Percentiles rank a stretch among this genome's conserved stretches.
phyloP scores from a whole-genome alignment of 2,888 invertebrate genomes.

The Dicyrtomina minuta region DNA sequence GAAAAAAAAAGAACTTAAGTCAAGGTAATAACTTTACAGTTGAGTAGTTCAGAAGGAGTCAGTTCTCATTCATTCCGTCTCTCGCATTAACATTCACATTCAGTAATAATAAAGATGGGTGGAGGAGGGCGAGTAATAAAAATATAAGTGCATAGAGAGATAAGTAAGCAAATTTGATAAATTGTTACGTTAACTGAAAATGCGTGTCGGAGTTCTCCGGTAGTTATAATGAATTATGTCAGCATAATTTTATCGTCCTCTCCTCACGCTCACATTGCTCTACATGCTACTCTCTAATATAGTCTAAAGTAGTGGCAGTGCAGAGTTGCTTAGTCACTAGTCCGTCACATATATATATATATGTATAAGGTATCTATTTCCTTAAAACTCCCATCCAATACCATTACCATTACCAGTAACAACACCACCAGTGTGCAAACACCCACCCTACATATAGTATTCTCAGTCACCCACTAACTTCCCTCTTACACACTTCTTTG shows the following conservation, averaged over 20 bases:
- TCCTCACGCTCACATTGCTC: background rate
- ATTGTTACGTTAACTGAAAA: conserved; percentile 31
- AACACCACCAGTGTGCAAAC: too few relatives aligned
- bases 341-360: background rate
- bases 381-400: too few relatives aligned
- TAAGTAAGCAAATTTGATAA: conserved; percentile 30
- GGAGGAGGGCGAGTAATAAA: conserved; percentile 16
- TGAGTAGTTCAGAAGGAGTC: background rate
- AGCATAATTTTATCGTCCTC: conserved; percentile 28
- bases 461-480: too few relatives aligned
- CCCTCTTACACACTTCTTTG: too few relatives aligned
- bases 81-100: background rate
- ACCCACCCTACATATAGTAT: too few relatives aligned
- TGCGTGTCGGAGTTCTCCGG: conserved; percentile 16
- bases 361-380: too few relatives aligned
- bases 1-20: background rate
- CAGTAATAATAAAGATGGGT: background rate
- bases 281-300: background rate
- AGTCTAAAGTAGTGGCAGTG: too few relatives aligned
- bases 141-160: conserved; percentile 15
- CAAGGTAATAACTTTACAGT: conserved; percentile 7
- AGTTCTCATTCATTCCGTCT: background rate
- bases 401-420: too few relatives aligned
- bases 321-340: too few relatives aligned
- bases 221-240: conserved; percentile 29